Conservation (phyloP, 2,113 vertebrate genomes). For the Laticauda colubrina region DNA sequence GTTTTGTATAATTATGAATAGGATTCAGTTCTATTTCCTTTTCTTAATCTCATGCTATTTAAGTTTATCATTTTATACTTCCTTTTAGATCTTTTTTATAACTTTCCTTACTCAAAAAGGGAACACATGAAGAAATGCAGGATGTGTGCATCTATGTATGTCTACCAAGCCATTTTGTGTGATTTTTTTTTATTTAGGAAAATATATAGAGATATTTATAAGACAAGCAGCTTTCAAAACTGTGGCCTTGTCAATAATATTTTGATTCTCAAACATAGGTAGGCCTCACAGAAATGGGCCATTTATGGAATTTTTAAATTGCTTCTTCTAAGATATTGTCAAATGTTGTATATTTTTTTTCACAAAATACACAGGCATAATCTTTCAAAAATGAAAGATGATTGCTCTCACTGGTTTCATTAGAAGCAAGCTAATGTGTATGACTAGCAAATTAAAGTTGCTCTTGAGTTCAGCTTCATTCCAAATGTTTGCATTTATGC, state of each 20-base stretch:
- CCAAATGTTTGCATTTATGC: background rate
- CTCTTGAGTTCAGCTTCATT: background rate
- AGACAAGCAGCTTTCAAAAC: background rate
- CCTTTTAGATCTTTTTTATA: background rate
- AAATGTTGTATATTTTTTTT: background rate
- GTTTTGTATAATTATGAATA: background rate
- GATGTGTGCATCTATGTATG: background rate
- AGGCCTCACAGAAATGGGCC: background rate
- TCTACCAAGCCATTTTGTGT: background rate
- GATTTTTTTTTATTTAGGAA: background rate
- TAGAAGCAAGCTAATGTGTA: too few species aligned
- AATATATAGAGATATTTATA: conserved; percentile 1
- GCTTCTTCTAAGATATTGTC: background rate
- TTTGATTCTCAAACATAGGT: background rate
- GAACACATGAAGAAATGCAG: background rate
- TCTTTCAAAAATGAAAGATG: background rate
- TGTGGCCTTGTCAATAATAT: background rate
- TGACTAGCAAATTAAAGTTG: background rate
- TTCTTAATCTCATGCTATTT: background rate
- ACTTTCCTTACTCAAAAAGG: background rate
- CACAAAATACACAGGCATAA: background rate
- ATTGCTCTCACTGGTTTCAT: background rate
- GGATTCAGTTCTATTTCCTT: background rate
- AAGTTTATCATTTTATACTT: background rate
- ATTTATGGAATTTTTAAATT: conserved; percentile 2